phyloP scores from a whole-genome alignment of 1,140 invertebrate genomes.

The Bombus haemorrhoidalis region DNA sequence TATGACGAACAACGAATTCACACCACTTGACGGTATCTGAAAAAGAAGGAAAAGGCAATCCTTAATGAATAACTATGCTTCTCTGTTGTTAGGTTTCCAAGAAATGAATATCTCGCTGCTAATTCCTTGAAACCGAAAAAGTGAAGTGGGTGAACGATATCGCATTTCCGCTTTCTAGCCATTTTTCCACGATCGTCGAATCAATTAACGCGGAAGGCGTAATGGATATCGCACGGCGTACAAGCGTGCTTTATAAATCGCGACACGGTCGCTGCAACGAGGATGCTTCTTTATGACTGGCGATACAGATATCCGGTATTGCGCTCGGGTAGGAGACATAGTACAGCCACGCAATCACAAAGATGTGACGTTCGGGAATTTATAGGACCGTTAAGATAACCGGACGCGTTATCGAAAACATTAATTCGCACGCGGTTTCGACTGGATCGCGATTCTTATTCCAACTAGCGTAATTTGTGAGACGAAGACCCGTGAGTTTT shows the following conservation, averaged over 20 bases:
- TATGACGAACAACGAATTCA: too few species aligned
- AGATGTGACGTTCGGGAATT: slow-evolving; percentile 23
- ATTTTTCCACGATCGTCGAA: neutral
- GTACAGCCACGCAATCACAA: slow-evolving; percentile 3
- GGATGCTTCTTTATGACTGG: slow-evolving; percentile 20
- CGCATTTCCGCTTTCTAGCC: neutral
- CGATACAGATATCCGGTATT: slow-evolving; percentile 28
- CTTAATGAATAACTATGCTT: neutral
- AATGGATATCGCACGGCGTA: neutral
- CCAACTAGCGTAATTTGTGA: neutral
- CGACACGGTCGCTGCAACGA: neutral
- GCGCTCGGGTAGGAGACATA: neutral
- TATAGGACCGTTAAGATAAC: slow-evolving; percentile 41
- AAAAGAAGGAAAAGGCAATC: neutral
- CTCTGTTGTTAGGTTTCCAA: neutral
- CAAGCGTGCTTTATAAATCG: slow-evolving; percentile 18
- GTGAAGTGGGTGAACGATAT: neutral
- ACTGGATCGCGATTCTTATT: slow-evolving; percentile 4
- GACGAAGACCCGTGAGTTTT: neutral
- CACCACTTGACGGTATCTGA: neutral
- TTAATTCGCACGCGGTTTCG: slow-evolving; percentile 20
- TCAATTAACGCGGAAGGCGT: slow-evolving; percentile 34
- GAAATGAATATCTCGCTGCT: neutral
- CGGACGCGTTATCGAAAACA: slow-evolving; percentile 17
- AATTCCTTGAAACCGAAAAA: neutral